phyloP scores from a whole-genome alignment of 2,113 vertebrate species.

The Chrysemys picta region DNA sequence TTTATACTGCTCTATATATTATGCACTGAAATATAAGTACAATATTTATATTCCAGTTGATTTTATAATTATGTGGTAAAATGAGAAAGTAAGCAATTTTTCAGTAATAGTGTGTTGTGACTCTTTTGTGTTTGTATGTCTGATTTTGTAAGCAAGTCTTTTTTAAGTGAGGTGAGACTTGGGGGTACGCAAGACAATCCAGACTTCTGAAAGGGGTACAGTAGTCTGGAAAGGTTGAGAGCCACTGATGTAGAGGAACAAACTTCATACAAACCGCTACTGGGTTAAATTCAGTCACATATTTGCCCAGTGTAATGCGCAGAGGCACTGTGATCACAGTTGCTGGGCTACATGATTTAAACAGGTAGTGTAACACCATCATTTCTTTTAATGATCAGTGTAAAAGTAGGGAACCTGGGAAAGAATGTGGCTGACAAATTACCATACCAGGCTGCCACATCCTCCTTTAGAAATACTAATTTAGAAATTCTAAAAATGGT shows the following conservation, averaged over 20 bases:
- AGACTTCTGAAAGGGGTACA: too few relatives aligned
- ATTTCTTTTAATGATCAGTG: neutral
- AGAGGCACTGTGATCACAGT: conserved; percentile 5
- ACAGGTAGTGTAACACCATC: neutral
- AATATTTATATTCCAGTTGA: too few relatives aligned
- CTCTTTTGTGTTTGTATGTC: too few relatives aligned
- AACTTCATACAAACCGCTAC: neutral
- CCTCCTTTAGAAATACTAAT: neutral
- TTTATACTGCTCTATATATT: too few relatives aligned
- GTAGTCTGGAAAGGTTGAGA: too few relatives aligned
- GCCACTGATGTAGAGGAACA: neutral
- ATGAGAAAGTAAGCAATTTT: too few relatives aligned
- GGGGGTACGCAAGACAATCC: too few relatives aligned
- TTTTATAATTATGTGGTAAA: too few relatives aligned
- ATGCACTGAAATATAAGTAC: too few relatives aligned
- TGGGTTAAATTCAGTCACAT: neutral
- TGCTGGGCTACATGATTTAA: neutral
- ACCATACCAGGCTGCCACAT: neutral
- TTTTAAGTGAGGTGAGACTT: too few relatives aligned
- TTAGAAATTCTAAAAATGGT: neutral
- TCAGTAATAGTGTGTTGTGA: too few relatives aligned
- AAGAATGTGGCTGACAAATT: neutral
- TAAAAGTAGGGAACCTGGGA: neutral
- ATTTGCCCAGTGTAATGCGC: neutral
- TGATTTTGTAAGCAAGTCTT: too few relatives aligned